Base-by-base conservation (phyloP, 1,140 invertebrate species). In the Tenebrio molitor region DNA sequence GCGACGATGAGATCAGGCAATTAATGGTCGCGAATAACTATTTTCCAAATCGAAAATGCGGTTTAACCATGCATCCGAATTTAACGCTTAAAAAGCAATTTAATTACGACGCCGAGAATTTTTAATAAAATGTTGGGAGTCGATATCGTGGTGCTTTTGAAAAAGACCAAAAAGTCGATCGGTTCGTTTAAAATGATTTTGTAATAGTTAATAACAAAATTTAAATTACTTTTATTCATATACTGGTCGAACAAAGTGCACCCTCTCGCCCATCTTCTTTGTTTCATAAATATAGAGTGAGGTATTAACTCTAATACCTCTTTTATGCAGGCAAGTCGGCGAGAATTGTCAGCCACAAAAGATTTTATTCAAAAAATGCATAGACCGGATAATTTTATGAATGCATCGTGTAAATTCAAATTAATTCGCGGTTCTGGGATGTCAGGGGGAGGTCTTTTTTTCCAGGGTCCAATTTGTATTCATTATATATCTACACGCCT, bases 161-260 rank as follows among this genome's bases (percentile, higher is more conserved):
- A 46, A 17, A 41, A 41, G 15, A 16, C 7, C 23, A 29, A 29
- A 29, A 29, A 29, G 25, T n/a, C 25, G 25, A 29, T 29, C 3
- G 25, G 25, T 29, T 25, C 23, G 29, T 58, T 29, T 15, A 34
- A 53, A 29, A 29, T n/a, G 2, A 39, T 39, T 39, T 29, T 25
- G 50, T 25, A 12, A 25, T 15, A 58, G 1, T 12, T 33, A 33
- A 29, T 58, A 17, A 33, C 25, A 12, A 58, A 58, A 58, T 58
- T 58, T 58, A 58, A 58, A 58, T 58, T 33, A 58, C 50, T 58
- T n/a, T 58, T 58, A 58, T 58, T 58, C 50, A 58, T 58, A 58
- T 23, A 1, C 50, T 29, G 23, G 50, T 58, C 29, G 50, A 50
- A 58, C 50, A 58, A 29, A 53, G n/a, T 58, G 23, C 23, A 12